A percentile compares a stretch with the other conserved stretches of the same genome.
phyloP scores from a whole-genome alignment of 2,113 vertebrate genomes.

The Sterrhoptilus dennistouni region DNA sequence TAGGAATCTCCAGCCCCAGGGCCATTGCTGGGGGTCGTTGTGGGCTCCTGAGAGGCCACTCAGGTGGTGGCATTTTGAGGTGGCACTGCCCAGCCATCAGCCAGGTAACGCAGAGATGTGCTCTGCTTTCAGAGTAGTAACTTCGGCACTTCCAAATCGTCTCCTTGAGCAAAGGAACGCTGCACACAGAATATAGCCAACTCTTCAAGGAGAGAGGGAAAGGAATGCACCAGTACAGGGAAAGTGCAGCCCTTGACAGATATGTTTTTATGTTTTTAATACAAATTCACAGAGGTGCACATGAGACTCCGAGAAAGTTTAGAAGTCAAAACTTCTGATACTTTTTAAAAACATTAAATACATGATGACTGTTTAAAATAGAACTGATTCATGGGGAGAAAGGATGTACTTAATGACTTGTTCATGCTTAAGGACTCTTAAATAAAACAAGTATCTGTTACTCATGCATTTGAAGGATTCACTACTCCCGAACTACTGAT shows the following conservation, averaged over 20 bases:
- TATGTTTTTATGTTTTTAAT: background rate
- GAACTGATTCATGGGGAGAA: background rate
- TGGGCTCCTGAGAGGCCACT: background rate
- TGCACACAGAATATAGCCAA: background rate
- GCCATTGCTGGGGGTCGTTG: background rate
- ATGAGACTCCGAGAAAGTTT: background rate
- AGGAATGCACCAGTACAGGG: background rate
- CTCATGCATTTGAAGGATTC: background rate
- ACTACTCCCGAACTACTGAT: background rate
- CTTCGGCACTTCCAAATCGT: background rate
- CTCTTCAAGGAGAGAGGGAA: background rate
- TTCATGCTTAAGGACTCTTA: conserved; percentile 35
- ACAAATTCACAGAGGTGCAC: background rate
- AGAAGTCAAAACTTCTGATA: background rate
- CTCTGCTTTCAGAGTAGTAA: background rate
- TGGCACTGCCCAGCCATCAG: rapidly evolving
- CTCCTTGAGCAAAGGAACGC: background rate
- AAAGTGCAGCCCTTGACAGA: background rate
- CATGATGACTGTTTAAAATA: background rate
- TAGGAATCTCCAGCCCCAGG: background rate
- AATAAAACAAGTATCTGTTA: conserved; percentile 31
- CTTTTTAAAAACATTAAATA: background rate
- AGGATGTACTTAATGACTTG: conserved; percentile 12
- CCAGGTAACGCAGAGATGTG: background rate
- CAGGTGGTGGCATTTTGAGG: background rate